These are phyloP conservation scores for Parasteatoda lunata DNA, from an alignment of 2,888 invertebrate genomes.

Conservation along the genomic window DNA sequence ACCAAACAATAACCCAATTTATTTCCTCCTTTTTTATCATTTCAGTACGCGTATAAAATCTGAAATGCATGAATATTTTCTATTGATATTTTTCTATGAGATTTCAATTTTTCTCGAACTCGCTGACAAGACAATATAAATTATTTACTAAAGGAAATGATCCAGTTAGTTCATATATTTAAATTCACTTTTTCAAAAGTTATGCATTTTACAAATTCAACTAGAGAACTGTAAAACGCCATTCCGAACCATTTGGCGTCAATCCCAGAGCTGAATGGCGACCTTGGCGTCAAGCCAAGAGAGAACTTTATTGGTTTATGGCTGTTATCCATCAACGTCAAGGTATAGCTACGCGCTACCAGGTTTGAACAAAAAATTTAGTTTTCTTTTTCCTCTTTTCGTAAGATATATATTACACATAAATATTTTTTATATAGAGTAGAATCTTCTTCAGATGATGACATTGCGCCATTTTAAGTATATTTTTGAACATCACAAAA, in stretches of 20 bases:
- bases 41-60: too few relatives aligned
- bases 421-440: conserved; percentile 61
- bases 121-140: too few relatives aligned
- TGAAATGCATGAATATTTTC: too few relatives aligned
- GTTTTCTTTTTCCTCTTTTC: conserved; percentile 30
- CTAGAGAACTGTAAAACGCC: conserved; percentile 34
- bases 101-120: too few relatives aligned
- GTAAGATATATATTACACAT: conserved; percentile 66
- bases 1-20: too few relatives aligned
- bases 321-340: conserved; percentile 67
- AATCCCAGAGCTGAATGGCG: conserved; percentile 59
- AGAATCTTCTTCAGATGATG: conserved; percentile 59
- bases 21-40: too few relatives aligned
- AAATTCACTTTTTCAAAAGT: conserved; percentile 13
- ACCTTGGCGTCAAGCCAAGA: conserved; percentile 62
- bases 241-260: conserved; percentile 63
- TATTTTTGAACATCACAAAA: conserved; percentile 61
- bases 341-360: conserved; percentile 57
- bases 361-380: conserved; percentile 46
- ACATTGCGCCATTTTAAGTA: conserved; percentile 65
- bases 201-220: conserved; percentile 29
- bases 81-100: too few relatives aligned
- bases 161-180: conserved; percentile 38
- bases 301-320: conserved; percentile 68
- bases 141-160: not conserved